phyloP scores from a whole-genome alignment of 1,140 invertebrate species.

The Zaprionus taronus region DNA sequence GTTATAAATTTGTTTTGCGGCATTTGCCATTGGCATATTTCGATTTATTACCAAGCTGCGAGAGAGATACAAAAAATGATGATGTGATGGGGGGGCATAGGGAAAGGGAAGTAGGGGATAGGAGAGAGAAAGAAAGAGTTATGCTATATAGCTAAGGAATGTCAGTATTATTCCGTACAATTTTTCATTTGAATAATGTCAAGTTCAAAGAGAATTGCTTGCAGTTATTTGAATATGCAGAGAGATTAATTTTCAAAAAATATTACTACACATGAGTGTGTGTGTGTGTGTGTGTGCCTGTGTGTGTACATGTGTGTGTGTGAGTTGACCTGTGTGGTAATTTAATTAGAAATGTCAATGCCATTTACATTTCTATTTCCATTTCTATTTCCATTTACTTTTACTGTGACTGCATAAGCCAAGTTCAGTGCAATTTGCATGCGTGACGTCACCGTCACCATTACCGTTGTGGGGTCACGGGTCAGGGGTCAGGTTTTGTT shows the following conservation, averaged over 20 bases:
- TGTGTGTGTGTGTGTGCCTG: not conserved
- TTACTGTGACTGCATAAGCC: conserved; percentile 7
- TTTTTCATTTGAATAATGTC: not conserved
- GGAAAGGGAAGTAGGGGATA: too few relatives aligned
- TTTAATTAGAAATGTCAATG: conserved; percentile 37
- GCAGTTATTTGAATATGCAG: conserved; percentile 3
- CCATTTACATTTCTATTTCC: not conserved
- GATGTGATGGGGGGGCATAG: not conserved
- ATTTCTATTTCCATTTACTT: not conserved
- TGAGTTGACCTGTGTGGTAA: conserved; percentile 27
- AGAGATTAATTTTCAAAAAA: not conserved
- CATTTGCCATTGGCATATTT: conserved; percentile 22
- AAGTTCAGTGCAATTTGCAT: conserved; percentile 35
- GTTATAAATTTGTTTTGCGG: conserved; percentile 49
- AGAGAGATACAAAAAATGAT: not conserved
- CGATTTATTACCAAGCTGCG: conserved; percentile 18
- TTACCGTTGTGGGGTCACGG: not conserved
- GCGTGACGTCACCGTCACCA: conserved; percentile 16
- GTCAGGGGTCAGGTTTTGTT: conserved; percentile 21
- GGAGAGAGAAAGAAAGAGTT: not conserved
- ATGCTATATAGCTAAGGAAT: not conserved
- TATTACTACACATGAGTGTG: not conserved
- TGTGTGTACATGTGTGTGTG: not conserved
- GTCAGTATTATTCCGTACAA: not conserved
- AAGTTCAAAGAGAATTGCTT: not conserved